Base-by-base conservation (phyloP, 2,113 vertebrate species). In the Notothenia coriiceps region DNA sequence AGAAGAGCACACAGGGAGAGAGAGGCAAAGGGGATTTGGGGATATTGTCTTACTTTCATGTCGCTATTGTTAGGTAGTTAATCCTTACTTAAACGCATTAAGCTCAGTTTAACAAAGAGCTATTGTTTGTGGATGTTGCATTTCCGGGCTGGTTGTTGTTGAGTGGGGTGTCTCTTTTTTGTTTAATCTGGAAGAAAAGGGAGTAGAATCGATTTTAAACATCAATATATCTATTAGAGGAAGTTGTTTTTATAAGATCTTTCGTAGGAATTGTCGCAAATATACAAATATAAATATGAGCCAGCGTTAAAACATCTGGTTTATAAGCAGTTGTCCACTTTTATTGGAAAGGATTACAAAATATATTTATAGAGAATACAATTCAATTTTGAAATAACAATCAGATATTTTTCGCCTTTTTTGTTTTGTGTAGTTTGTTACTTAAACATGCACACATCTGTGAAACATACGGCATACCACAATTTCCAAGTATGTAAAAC, bases 21-120 rank as follows among this genome's bases (percentile, higher is more conserved):
- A 1, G 70, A 46, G 81, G 80, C 50, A 83, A 86, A 84, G 90
- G 84, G 86, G 88, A 86, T 91, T 86, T 88, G 14, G 44, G 84
- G 85, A 70, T 67, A 85, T 87, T 84, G 89, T 88, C 74, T 75
- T 50, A 51, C 74, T 80, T 84, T 88, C 54, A 88, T 86, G 85
- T 77, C 63, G 77, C 84, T 82, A 87, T 82, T 81, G 75, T 79
- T 79, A 52, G 22, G 10, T 35, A 33, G 46, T 49, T 47, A 44
- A 55, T 68, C 73, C 72, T 25, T 12, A 52, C 17, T 75, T 83
- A 64, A 86, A 82, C 74, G 52, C 70, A 29, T 78, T 67, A 66
- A 76, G 68, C 51, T 29, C 25, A 66, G 74, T 68, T 79, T 29
- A 85, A 88, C 79, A 79, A 65, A 82, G 50, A 74, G 22, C 64